Evolutionary conservation across 2,888 invertebrate genomes (phyloP).

Genomic region (Fissipunctia ypsillon): DNA sequence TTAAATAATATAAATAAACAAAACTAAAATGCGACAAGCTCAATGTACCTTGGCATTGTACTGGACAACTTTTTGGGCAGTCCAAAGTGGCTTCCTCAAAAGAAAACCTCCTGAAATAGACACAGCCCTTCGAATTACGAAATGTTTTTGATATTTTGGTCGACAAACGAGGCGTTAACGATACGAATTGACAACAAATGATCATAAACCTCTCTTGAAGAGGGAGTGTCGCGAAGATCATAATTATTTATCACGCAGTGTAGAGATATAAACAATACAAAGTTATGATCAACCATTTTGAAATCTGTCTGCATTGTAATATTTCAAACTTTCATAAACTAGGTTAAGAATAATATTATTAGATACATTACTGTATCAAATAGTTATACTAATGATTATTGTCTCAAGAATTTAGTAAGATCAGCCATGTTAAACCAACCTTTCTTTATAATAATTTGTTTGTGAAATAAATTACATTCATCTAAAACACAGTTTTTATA

Average conservation of each 20-base stretch:
- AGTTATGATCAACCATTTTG: slow-evolving; percentile 38
- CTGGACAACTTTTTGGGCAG: not conserved
- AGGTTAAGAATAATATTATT: slow-evolving; percentile 24
- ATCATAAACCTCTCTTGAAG: slow-evolving; percentile 21
- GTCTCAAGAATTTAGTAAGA: slow-evolving; percentile 33
- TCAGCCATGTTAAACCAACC: slow-evolving; percentile 1
- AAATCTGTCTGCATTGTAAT: slow-evolving; percentile 35
- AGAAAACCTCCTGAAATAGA: not conserved
- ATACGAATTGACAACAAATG: slow-evolving; percentile 36
- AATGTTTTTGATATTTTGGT: slow-evolving; percentile 21
- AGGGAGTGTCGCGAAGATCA: slow-evolving; percentile 34
- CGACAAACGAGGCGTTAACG: slow-evolving; percentile 4
- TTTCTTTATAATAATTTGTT: slow-evolving; percentile 35
- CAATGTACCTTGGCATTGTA: too few relatives aligned
- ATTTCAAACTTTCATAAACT: slow-evolving; percentile 22
- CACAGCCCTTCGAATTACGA: not conserved
- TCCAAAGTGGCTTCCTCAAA: not conserved
- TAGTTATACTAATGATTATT: slow-evolving; percentile 42
- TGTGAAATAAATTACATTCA: slow-evolving; percentile 46
- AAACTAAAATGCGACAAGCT: too few relatives aligned
- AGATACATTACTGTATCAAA: slow-evolving; percentile 32
- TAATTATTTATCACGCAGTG: slow-evolving; percentile 32
- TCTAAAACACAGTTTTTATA: slow-evolving; percentile 32
- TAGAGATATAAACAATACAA: slow-evolving; percentile 24
- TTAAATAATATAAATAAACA: too few relatives aligned